Conservation (phyloP, 2,797 vertebrate genomes). For the Sparus aurata region DNA sequence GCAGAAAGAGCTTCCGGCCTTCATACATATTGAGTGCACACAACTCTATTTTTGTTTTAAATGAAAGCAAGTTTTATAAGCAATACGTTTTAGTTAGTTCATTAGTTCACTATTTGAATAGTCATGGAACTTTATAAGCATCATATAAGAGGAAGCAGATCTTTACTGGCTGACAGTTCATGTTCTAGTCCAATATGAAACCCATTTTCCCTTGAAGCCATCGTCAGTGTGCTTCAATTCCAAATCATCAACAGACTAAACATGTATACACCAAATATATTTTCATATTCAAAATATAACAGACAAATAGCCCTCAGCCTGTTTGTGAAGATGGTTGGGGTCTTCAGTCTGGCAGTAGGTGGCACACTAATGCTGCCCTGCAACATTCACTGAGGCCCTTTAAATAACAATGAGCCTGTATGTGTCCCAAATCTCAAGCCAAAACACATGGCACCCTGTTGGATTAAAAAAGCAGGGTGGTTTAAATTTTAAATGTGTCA, state of each 20-base stretch:
- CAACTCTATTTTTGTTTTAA: background rate
- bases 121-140: background rate
- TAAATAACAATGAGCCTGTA: slow-evolving; percentile 48
- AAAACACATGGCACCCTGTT: slow-evolving; percentile 50
- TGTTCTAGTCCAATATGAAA: background rate
- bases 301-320: background rate
- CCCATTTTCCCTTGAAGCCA: background rate
- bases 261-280: background rate
- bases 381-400: slow-evolving; percentile 23
- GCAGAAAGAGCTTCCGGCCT: background rate
- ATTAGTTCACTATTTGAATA: background rate
- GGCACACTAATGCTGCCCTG: slow-evolving; percentile 66
- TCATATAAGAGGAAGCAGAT: background rate
- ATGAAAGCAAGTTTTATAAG: background rate
- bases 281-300: background rate
- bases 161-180: background rate
- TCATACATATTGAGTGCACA: background rate
- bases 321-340: background rate
- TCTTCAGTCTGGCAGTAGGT: slow-evolving; percentile 62
- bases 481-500: slow-evolving; percentile 81
- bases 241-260: background rate
- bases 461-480: slow-evolving; percentile 44
- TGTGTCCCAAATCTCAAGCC: slow-evolving; percentile 47
- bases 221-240: background rate
- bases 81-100: too few relatives aligned